phyloP scores from a whole-genome alignment of 2,113 vertebrate species.

The Pituophis catenifer region DNA sequence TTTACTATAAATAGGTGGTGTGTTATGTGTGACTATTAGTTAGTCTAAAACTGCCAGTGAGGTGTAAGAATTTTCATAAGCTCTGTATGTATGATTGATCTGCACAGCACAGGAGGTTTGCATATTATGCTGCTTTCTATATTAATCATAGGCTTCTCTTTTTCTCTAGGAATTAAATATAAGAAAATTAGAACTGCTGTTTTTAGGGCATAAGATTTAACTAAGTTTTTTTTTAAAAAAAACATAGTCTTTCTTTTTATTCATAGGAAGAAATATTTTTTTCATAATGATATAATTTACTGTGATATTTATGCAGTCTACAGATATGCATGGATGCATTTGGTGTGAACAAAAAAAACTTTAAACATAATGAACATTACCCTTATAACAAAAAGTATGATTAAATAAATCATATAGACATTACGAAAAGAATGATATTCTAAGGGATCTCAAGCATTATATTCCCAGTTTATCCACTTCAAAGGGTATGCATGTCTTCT shows the following conservation, averaged over 20 bases:
- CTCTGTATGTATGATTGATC: conserved; percentile 20
- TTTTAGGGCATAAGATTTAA: background rate
- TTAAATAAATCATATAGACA: background rate
- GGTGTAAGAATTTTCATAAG: background rate
- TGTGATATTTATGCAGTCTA: background rate
- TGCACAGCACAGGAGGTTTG: background rate
- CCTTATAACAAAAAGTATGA: background rate
- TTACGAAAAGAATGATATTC: background rate
- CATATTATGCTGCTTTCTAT: conserved; percentile 37
- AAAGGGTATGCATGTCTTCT: background rate
- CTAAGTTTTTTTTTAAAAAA: conserved; percentile 23
- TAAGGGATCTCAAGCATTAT: background rate
- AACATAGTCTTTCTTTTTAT: background rate
- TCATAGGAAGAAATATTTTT: background rate
- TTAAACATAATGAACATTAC: background rate
- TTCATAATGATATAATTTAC: background rate
- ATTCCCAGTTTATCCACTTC: background rate
- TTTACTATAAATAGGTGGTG: conserved; percentile 45
- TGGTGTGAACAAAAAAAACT: background rate
- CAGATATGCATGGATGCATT: background rate
- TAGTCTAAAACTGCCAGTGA: conserved; percentile 47
- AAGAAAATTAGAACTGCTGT: background rate
- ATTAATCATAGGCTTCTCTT: conserved; percentile 36
- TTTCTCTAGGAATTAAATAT: conserved; percentile 33
- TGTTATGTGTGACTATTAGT: conserved; percentile 39